Conservation (phyloP, 2,113 vertebrate genomes). For the Prietella phreatophila region DNA sequence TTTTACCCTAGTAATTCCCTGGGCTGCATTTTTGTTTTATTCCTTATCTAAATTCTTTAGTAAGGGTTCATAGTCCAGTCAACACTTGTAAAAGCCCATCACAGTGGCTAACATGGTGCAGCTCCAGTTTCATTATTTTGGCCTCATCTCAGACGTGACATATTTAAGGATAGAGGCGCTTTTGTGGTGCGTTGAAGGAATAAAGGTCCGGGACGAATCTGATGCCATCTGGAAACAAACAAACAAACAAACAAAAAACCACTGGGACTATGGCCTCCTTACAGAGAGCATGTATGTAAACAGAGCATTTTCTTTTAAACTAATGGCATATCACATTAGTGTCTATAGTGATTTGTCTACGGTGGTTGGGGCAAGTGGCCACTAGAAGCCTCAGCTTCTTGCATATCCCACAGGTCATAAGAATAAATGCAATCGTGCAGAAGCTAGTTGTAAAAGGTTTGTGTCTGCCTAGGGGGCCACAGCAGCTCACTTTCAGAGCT, state of each 20-base stretch:
- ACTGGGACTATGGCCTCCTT: constrained; percentile 76
- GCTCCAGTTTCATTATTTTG: constrained; percentile 34
- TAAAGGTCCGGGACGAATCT: constrained; percentile 80
- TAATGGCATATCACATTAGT: constrained; percentile 79
- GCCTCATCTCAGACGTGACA: constrained; percentile 15
- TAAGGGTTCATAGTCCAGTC: constrained; percentile 22
- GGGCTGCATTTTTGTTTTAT: constrained; percentile 26
- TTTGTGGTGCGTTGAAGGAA: constrained; percentile 58
- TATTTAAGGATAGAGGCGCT: constrained; percentile 44
- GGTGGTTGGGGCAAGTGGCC: constrained; percentile 34
- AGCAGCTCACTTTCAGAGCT: constrained; percentile 32
- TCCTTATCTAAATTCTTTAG: constrained; percentile 42
- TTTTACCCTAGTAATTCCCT: constrained; percentile 14
- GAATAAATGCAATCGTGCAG: constrained; percentile 60
- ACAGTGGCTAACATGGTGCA: background rate
- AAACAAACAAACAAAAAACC: constrained; percentile 65
- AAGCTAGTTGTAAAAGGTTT: constrained; percentile 65
- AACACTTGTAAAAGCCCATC: constrained; percentile 35
- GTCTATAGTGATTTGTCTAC: constrained; percentile 60
- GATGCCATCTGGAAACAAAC: constrained; percentile 72
- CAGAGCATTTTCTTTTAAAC: constrained; percentile 70
- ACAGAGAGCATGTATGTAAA: constrained; percentile 87
- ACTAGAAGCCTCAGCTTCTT: constrained; percentile 12
- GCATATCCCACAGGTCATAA: constrained; percentile 42
- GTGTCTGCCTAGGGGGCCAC: constrained; percentile 55